Percentiles rank a stretch among this genome's conserved stretches.
These are phyloP conservation scores for Raphicerus campestris DNA, from an alignment of 2,113 vertebrate genomes.

Conservation along the genomic window DNA sequence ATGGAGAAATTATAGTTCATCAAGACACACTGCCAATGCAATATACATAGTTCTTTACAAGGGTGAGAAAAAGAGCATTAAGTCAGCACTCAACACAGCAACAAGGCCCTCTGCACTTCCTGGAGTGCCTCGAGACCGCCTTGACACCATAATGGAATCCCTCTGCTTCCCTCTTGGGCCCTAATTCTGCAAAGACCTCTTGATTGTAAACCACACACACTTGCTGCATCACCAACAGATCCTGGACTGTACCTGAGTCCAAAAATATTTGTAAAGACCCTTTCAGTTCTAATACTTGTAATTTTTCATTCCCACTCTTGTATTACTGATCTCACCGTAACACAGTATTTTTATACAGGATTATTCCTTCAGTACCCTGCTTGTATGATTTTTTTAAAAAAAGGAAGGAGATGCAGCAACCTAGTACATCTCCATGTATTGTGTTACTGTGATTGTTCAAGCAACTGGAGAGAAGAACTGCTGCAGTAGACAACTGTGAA, in stretches of 20 bases:
- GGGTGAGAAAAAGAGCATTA: neutral
- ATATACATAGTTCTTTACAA: neutral
- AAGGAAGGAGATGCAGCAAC: constrained; percentile 20
- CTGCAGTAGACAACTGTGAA: constrained; percentile 74
- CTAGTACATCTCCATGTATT: constrained; percentile 41
- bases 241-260: constrained; percentile 46
- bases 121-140: constrained; percentile 48
- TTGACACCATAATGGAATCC: constrained; percentile 38
- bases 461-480: constrained; percentile 49
- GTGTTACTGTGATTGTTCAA: constrained; percentile 55
- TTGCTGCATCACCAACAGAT: constrained; percentile 64
- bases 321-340: constrained; percentile 48
- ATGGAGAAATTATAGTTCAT: neutral
- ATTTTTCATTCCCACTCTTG: constrained; percentile 40
- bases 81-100: constrained; percentile 4
- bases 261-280: constrained; percentile 52
- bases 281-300: constrained; percentile 56
- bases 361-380: constrained; percentile 48
- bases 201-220: constrained; percentile 62
- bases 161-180: neutral
- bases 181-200: constrained; percentile 53
- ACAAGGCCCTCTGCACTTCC: constrained; percentile 28
- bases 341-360: constrained; percentile 64
- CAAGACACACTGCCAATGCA: constrained; percentile 28
- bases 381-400: neutral